Base-by-base conservation (phyloP, 2,797 vertebrate genomes). In the Rhynchonycteris naso region DNA sequence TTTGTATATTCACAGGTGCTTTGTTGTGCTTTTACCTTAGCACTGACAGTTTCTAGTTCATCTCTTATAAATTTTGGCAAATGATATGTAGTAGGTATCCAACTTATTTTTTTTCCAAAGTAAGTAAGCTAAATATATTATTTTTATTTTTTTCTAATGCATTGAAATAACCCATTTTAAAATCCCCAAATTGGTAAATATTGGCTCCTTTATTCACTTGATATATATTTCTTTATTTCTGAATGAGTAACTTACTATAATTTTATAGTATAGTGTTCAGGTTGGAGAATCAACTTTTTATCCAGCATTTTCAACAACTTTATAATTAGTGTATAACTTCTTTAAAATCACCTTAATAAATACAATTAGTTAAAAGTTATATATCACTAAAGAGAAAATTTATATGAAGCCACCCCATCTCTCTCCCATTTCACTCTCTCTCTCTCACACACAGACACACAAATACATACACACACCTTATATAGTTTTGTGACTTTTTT, bases 221-320 rank as follows among this genome's bases (percentile, higher is more conserved):
- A 71, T 58, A 19, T 79, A 50, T 79, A 50, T 86, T 58, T 78
- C 11, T 71, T 43, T 58, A 76, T 83, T 78, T 52, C 22, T 28
- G 18, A 66, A n/a, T 66, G 38, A 72, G 22, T 78, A 28, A 6
- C 5, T 11, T 5, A 50, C 14, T 78, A 18, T 33, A 58, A 35
- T 58, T 89, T 86, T 82, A 28, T 12, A 38, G 30, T 68, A 47
- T 19, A n/a, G 43, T 74, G 22, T 69, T 69, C n/a, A 26, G 24
- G 54, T 33, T 83, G 50, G 33, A 58, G 16, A 22, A 4, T 28
- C 26, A 76, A 63, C 2, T 92, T 61, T 79, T 80, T 61, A 74
- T 15, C 50, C 11, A 88, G 16, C 58, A 72, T 54, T 65, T 78
- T 87, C 15, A 66, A 78, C 19, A 94, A 66, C 33, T 87, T 90